phyloP scores from a whole-genome alignment of 2,113 vertebrate species.

The Saiga tatarica region DNA sequence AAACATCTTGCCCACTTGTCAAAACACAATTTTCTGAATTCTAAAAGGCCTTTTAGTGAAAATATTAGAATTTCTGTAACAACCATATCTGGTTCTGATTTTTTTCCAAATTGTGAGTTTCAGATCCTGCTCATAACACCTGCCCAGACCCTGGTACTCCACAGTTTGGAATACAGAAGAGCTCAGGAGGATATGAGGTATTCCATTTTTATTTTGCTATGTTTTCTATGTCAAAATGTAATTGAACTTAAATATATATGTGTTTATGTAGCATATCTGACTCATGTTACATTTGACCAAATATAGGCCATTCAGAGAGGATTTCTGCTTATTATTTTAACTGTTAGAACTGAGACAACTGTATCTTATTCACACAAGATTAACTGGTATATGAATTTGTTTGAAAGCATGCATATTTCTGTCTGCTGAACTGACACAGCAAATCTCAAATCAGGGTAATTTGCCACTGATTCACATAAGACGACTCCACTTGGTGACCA shows the following conservation, averaged over 20 bases:
- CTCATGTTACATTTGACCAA: no score
- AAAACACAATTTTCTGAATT: neutral
- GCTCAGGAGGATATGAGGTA: constrained; percentile 95
- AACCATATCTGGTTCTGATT: neutral
- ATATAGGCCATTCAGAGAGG: no score
- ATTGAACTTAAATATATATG: neutral
- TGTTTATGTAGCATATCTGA: neutral
- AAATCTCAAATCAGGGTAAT: neutral
- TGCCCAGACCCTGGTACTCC: constrained; percentile 97
- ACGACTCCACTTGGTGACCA: neutral
- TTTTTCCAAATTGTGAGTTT: constrained; percentile 56
- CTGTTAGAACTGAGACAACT: no score
- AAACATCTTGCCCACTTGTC: neutral
- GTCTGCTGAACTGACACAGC: neutral
- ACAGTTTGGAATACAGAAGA: constrained; percentile 93
- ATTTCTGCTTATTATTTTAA: neutral
- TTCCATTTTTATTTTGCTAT: neutral
- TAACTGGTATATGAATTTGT: fast-evolving
- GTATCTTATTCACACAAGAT: fast-evolving
- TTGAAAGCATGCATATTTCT: fast-evolving
- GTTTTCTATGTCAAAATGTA: neutral
- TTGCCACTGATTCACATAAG: fast-evolving
- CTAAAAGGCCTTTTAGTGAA: neutral
- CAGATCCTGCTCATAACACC: constrained; percentile 93
- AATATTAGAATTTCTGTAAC: neutral